These are phyloP conservation scores for Potamarius usumacintae DNA, from an alignment of 2,113 vertebrate genomes.

Conservation along the genomic window DNA sequence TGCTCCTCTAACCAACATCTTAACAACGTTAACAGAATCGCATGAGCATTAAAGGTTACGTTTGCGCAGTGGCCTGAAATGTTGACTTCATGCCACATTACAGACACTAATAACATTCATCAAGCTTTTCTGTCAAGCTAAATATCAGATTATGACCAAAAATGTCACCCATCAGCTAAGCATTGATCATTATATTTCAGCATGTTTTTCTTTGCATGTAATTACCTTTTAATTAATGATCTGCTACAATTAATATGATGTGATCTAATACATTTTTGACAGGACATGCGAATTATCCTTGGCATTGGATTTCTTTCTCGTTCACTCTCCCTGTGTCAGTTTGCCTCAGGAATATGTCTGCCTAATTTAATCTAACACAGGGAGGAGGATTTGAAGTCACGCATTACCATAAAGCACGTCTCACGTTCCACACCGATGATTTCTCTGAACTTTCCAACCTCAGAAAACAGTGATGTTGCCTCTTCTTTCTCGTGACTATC, in stretches of 20 bases:
- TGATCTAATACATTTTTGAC: neutral
- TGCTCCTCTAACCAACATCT: neutral
- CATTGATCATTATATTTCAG: neutral
- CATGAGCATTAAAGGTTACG: neutral
- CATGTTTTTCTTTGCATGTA: neutral
- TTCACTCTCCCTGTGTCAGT: neutral
- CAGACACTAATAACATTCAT: neutral
- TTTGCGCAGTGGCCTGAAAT: neutral
- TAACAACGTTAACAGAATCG: neutral
- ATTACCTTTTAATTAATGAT: conserved; percentile 7
- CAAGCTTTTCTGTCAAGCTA: too few species aligned
- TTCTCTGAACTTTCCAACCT: conserved; percentile 1
- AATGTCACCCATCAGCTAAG: neutral
- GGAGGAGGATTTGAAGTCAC: conserved; percentile 4
- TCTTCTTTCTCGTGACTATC: neutral
- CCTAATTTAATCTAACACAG: conserved; percentile 21
- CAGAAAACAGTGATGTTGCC: neutral
- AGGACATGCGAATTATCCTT: conserved; percentile 1
- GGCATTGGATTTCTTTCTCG: conserved; percentile 11
- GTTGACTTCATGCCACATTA: neutral
- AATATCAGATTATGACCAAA: neutral
- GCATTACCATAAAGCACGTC: conserved; percentile 21
- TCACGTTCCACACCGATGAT: conserved; percentile 7
- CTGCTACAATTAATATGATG: neutral
- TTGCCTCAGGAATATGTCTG: conserved; percentile 18